Evolutionary conservation across 1,140 invertebrate species (phyloP).

Genomic region (Muscidifurax raptorellus): DNA sequence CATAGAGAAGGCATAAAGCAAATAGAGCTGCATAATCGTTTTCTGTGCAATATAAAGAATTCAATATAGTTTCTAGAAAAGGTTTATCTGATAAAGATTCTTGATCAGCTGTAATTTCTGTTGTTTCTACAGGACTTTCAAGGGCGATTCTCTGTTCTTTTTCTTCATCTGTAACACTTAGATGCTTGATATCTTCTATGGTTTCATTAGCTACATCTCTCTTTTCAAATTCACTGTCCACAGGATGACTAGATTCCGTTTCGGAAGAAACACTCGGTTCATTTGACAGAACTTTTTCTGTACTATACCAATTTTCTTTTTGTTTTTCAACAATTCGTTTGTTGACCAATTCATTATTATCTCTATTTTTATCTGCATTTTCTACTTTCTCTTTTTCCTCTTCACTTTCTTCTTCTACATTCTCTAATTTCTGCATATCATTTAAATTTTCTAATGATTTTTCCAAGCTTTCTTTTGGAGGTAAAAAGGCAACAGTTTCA

Average conservation of each 20-base stretch:
- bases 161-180: slow-evolving; percentile 95
- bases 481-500: slow-evolving; percentile 73
- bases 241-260: slow-evolving; percentile 36
- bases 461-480: slow-evolving; percentile 80
- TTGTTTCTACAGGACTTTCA: slow-evolving; percentile 67
- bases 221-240: slow-evolving; percentile 46
- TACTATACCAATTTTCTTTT: slow-evolving; percentile 59
- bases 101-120: slow-evolving; percentile 65
- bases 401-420: slow-evolving; percentile 54
- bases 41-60: slow-evolving; percentile 88
- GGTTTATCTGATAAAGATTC: slow-evolving; percentile 81
- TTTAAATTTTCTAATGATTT: slow-evolving; percentile 79
- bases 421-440: slow-evolving; percentile 52
- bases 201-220: slow-evolving; percentile 51
- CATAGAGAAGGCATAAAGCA: slow-evolving; percentile 93
- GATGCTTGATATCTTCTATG: slow-evolving; percentile 66
- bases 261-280: slow-evolving; percentile 56
- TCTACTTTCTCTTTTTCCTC: slow-evolving; percentile 70
- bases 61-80: slow-evolving; percentile 92
- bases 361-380: slow-evolving; percentile 53
- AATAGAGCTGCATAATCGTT: slow-evolving; percentile 97
- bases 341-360: neutral
- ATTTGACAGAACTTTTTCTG: slow-evolving; percentile 65
- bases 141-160: slow-evolving; percentile 84
- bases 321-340: neutral